Conservation (phyloP, 2,113 vertebrate species). For the Symphodus melops region DNA sequence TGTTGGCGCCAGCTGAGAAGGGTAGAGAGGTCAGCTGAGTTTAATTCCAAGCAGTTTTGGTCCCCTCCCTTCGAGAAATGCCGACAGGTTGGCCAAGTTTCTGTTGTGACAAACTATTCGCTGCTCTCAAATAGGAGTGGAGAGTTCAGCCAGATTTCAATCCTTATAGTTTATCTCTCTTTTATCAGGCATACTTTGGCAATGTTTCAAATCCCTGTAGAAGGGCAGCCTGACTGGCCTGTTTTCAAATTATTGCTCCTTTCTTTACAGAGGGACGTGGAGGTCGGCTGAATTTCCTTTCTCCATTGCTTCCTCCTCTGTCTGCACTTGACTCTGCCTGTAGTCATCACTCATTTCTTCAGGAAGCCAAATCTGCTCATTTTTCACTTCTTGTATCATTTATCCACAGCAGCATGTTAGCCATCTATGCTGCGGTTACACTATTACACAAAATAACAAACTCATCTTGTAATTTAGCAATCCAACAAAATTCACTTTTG, state of each 20-base stretch:
- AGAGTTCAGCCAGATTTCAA: constrained; percentile 34
- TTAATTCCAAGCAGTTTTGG: constrained; percentile 42
- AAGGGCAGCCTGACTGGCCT: constrained; percentile 25
- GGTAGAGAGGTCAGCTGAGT: constrained; percentile 42
- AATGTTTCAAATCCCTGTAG: constrained; percentile 22
- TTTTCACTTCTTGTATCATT: background rate
- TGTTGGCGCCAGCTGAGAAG: constrained; percentile 61
- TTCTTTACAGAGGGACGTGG: constrained; percentile 12
- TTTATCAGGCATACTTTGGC: constrained; percentile 47
- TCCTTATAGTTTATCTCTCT: constrained; percentile 44
- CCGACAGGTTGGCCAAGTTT: constrained; percentile 45
- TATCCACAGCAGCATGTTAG: background rate
- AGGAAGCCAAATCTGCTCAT: background rate
- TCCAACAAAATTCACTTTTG: constrained; percentile 10
- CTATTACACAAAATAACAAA: background rate
- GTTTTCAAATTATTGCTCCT: constrained; percentile 34
- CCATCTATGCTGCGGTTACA: background rate
- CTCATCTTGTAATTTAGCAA: background rate
- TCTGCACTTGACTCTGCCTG: constrained; percentile 16
- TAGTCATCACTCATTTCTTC: constrained; percentile 14
- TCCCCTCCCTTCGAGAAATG: constrained; percentile 22
- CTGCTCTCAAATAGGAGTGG: constrained; percentile 13
- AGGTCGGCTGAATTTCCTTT: constrained; percentile 2
- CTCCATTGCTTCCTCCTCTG: background rate
- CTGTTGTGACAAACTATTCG: constrained; percentile 9